Conservation (phyloP, 2,797 vertebrate species). For the Chaetodon trifasciatus region DNA sequence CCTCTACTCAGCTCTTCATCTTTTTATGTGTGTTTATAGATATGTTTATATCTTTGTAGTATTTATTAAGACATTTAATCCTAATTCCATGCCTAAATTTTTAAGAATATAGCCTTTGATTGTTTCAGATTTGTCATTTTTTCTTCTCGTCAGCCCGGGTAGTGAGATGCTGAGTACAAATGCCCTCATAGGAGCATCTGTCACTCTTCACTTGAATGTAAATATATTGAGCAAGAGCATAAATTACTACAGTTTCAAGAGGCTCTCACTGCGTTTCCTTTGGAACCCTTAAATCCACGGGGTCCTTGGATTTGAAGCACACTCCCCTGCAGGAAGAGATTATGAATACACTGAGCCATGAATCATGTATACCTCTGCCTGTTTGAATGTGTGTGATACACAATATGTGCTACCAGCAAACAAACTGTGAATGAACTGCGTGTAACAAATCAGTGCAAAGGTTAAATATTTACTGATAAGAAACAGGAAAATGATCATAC, state of each 20-base stretch:
- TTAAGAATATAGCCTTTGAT: background rate
- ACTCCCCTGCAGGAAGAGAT: slow-evolving; percentile 84
- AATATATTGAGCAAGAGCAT: background rate
- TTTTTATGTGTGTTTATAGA: background rate
- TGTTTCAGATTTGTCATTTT: background rate
- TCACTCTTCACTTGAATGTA: background rate
- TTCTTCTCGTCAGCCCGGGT: background rate
- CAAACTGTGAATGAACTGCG: background rate
- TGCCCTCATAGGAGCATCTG: background rate
- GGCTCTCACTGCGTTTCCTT: slow-evolving; percentile 88
- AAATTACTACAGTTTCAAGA: background rate
- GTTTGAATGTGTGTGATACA: background rate
- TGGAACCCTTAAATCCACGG: slow-evolving; percentile 91
- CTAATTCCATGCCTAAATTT: background rate
- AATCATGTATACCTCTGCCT: background rate
- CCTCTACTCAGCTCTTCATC: background rate
- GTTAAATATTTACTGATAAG: background rate
- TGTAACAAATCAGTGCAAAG: slow-evolving; percentile 5
- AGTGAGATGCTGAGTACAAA: slow-evolving; percentile 3
- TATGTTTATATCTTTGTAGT: background rate
- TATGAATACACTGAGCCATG: background rate
- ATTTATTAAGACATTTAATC: background rate
- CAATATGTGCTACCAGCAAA: background rate
- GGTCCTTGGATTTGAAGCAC: slow-evolving; percentile 85
- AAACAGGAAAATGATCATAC: slow-evolving; percentile 77